Percentiles rank a stretch among this genome's conserved stretches.
Conservation (phyloP, 1,140 invertebrate genomes). For the Thalassaphorura encarpata region DNA sequence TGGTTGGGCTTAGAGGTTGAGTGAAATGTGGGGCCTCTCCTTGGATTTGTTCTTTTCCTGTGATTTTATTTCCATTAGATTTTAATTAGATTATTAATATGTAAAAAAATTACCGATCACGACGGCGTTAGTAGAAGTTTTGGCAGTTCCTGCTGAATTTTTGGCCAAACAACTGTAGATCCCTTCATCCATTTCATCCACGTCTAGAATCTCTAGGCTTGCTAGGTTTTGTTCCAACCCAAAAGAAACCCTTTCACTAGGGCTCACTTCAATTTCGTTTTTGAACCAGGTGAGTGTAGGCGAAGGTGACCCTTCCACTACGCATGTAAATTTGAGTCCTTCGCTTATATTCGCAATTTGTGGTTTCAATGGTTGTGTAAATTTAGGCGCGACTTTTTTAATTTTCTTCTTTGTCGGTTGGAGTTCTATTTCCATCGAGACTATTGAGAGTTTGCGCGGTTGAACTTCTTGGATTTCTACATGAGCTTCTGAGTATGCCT, state of each 20-base stretch:
- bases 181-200: conserved; percentile 57
- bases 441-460: not conserved
- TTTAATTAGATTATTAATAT: not conserved
- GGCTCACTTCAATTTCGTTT: conserved; percentile 56
- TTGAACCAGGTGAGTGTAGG: conserved; percentile 67
- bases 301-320: conserved; percentile 54
- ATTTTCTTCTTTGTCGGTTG: not conserved
- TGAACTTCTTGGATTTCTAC: conserved; percentile 7
- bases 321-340: conserved; percentile 45
- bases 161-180: conserved; percentile 67
- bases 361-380: conserved; percentile 10
- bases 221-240: conserved; percentile 49
- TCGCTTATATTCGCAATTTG: not conserved
- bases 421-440: not conserved
- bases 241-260: conserved; percentile 51
- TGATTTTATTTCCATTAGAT: conserved; percentile 37
- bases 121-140: conserved; percentile 60
- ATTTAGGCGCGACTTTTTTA: conserved; percentile 2
- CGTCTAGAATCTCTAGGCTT: conserved; percentile 52
- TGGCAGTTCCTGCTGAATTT: conserved; percentile 65
- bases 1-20: conserved; percentile 53
- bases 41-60: conserved; percentile 39
- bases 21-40: conserved; percentile 52
- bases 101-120: conserved; percentile 42
- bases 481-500: not conserved